Evolutionary conservation across 2,797 vertebrate genomes (phyloP).

Genomic region (Rhadinocentrus ornatus): DNA sequence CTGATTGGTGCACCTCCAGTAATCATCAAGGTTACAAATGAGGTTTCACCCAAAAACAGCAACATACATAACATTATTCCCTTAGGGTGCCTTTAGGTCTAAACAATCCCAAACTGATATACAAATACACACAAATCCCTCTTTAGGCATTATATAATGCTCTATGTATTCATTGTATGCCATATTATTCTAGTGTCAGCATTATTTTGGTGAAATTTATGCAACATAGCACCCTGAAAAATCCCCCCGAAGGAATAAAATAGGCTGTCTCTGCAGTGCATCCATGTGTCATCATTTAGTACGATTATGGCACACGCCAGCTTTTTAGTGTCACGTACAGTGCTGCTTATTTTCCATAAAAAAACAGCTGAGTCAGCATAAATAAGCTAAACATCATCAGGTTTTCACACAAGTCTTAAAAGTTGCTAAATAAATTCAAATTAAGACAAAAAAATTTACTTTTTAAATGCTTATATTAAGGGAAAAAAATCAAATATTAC

Average conservation of each 20-base stretch:
- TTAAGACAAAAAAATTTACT: neutral
- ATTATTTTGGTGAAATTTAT: constrained; percentile 2
- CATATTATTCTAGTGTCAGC: constrained; percentile 12
- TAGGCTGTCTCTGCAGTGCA: neutral
- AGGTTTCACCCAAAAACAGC: neutral
- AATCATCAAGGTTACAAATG: neutral
- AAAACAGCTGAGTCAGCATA: neutral
- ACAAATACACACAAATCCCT: neutral
- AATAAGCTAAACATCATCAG: neutral
- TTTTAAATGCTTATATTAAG: neutral
- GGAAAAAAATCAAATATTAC: neutral
- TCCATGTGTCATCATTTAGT: neutral
- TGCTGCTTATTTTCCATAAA: neutral
- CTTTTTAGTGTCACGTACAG: neutral
- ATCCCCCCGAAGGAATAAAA: constrained; percentile 4
- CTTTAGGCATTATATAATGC: constrained; percentile 1
- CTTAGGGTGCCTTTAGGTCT: neutral
- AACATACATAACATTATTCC: neutral
- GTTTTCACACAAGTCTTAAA: neutral
- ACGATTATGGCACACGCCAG: neutral
- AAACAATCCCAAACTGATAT: neutral
- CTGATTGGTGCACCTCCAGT: constrained; percentile 1
- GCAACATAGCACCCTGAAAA: neutral
- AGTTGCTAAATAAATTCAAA: neutral
- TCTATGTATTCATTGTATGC: constrained; percentile 7